Base-by-base conservation (phyloP, 2,888 invertebrate species). In the Euproctis similis region DNA sequence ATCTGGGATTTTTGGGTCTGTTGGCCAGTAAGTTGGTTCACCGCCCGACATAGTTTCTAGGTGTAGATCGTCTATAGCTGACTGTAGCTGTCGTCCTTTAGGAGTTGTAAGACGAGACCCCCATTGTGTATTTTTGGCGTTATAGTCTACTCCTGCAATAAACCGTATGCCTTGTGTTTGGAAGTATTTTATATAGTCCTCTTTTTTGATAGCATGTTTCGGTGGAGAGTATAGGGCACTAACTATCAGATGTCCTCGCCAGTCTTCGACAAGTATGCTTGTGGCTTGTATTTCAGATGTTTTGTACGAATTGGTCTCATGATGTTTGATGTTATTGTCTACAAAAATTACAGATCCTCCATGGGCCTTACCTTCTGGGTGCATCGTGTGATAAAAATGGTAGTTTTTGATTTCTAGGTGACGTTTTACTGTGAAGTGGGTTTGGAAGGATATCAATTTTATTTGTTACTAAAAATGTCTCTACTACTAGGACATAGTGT, bases 61-160 rank as follows among this genome's bases (percentile, higher is more conserved):
- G 7, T 27, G 4, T 12, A 27, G 10, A 4, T 13, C 21, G 2
- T 20, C 3, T 6, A 24, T 2, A 19, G 24, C 10, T 11, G 8
- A 11, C 5, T 8, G 24, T 8, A 24, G 24, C 18, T 23, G 13
- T 8, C 24, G 11, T 9, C 19, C 23, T 18, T 24, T 34, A 22
- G 24, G 26, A 24, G 6, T 22, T 23, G 16, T 34, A 26, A 28
- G 14, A 20, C 18, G 16, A 12, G 18, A 33, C 8, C 17, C 19
- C 25, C 10, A 18, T 5, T 18, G 2, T 3, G n/a, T 8, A 18
- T 18, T 5, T n/a, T 18, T 18, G 4, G 18, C 18, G 8, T 18
- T 18, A 18, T 18, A 18, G 8, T 18, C 18, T 8, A 5, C 18
- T 3, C 18, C 18, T 7, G 20, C 14, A 4, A 28, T 24, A 25